phyloP scores from a whole-genome alignment of 2,888 invertebrate genomes.

The Chrysotoxum bicinctum region DNA sequence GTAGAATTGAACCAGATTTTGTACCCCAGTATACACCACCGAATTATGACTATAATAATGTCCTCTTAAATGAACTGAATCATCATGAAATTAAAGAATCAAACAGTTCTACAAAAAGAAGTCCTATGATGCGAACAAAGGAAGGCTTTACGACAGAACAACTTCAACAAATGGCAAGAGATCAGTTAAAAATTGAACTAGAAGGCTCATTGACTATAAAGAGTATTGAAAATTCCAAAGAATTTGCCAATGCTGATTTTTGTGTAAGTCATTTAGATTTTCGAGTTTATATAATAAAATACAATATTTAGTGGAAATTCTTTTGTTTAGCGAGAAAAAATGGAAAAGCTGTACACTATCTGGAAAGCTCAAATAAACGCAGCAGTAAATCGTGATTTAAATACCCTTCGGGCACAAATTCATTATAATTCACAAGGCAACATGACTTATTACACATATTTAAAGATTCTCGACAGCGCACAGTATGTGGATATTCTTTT shows the following conservation, averaged over 20 bases:
- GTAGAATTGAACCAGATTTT: conserved; percentile 84
- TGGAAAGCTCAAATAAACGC: conserved; percentile 86
- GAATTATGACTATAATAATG: conserved; percentile 85
- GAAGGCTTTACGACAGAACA: conserved; percentile 83
- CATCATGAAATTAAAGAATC: conserved; percentile 59
- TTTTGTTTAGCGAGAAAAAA: conserved; percentile 84
- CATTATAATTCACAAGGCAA: conserved; percentile 83
- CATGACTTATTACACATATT: conserved; percentile 87
- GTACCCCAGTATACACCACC: conserved; percentile 84
- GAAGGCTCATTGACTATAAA: conserved; percentile 86
- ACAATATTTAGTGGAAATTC: neutral
- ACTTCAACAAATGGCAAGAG: conserved; percentile 83
- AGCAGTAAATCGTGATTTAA: conserved; percentile 88
- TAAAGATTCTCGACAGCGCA: conserved; percentile 85
- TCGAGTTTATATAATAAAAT: neutral
- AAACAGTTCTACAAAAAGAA: conserved; percentile 78
- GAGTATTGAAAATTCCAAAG: conserved; percentile 83
- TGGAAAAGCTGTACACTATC: conserved; percentile 84
- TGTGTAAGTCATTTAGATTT: conserved; percentile 81
- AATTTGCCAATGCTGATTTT: conserved; percentile 79
- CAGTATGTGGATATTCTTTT: conserved; percentile 86
- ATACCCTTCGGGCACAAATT: conserved; percentile 85
- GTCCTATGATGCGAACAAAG: conserved; percentile 78
- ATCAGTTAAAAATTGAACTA: conserved; percentile 88
- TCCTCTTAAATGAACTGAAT: conserved; percentile 85